Base-by-base conservation (phyloP, 35 echinoderm and acorn worm species). In the Apostichopus parvimensis region DNA sequence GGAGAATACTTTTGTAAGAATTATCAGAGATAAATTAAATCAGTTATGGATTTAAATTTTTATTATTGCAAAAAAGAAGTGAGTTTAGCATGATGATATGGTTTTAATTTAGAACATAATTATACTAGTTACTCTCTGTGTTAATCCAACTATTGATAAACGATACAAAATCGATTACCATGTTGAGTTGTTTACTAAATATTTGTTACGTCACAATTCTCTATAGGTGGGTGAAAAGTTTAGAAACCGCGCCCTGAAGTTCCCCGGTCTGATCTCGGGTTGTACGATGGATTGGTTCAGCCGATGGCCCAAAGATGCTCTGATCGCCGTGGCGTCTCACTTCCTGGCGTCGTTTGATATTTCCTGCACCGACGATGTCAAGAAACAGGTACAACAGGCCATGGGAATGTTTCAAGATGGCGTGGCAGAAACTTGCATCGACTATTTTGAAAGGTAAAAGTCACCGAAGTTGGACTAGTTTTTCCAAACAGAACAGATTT, bases 231-330 rank as follows among this genome's bases (percentile, higher is more conserved):
- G 97, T 71, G 97, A 99, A 92, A 99, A 99, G 70, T 99, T 99
- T 92, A 90, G 97, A 21, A 99, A 96, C 87, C 72, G 97, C 61
- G 87, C 97, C 11, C 64, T 99, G 84, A 99, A 99, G 71, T 99
- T 99, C 79, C 97, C 95, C 22, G 95, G 95, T 80, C 90, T 96
- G 7, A 96, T 96, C 79, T 75, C 71, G 0, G 97, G 97, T 9
- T 99, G 97, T 87, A 99, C 97, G 17, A 99, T 99, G 93, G 97
- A 99, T 77, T 98, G 97, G 97, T 99, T 98, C 92, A 99, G 97
- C 85, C 95, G 97, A 9, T 99, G 97, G 97, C 97, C 97, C 12
- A 99, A 99, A 86, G 97, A 99, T 57, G 97, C 97, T 60, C 93
- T 99, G 56, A 94, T 98, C 54, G 97, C 97, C 59, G 97, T 99